These are phyloP conservation scores for Choloepus hoffmanni DNA, from an alignment of 2,113 vertebrate genomes.

Conservation along the genomic window DNA sequence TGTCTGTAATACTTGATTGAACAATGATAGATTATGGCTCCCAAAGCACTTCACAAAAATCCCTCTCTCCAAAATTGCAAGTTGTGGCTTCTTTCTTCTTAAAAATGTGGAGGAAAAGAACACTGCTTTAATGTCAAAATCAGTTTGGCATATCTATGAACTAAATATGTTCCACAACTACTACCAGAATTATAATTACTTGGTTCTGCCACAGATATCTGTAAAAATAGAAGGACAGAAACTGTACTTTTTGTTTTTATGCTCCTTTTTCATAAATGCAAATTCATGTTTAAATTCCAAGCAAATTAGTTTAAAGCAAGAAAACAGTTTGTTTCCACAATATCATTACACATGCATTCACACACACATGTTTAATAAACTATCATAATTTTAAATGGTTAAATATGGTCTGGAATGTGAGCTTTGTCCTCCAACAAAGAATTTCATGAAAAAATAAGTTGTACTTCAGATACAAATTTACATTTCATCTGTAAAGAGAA, in stretches of 20 bases:
- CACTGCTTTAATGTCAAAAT: background rate
- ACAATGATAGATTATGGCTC: constrained; percentile 43
- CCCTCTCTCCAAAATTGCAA: constrained; percentile 17
- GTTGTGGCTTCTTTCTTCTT: background rate
- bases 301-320: constrained; percentile 27
- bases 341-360: background rate
- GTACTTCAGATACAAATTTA: background rate
- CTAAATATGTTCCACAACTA: constrained; percentile 25
- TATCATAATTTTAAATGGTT: background rate
- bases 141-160: constrained; percentile 16
- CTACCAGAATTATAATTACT: background rate
- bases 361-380: background rate
- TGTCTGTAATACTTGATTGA: background rate
- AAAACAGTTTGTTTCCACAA: background rate
- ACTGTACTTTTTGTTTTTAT: background rate
- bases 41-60: background rate
- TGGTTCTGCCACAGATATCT: background rate
- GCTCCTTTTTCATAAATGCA: constrained; percentile 31
- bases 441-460: constrained; percentile 25
- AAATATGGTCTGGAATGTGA: background rate
- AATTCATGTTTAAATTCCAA: constrained; percentile 40
- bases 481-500: constrained; percentile 10
- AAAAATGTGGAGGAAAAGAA: constrained; percentile 13
- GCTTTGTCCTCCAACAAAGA: background rate
- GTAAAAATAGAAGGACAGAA: background rate